Percentiles rank a stretch among this genome's conserved stretches.
Evolutionary conservation across 2,113 vertebrate genomes (phyloP).

Genomic region (Gymnobelideus leadbeateri): DNA sequence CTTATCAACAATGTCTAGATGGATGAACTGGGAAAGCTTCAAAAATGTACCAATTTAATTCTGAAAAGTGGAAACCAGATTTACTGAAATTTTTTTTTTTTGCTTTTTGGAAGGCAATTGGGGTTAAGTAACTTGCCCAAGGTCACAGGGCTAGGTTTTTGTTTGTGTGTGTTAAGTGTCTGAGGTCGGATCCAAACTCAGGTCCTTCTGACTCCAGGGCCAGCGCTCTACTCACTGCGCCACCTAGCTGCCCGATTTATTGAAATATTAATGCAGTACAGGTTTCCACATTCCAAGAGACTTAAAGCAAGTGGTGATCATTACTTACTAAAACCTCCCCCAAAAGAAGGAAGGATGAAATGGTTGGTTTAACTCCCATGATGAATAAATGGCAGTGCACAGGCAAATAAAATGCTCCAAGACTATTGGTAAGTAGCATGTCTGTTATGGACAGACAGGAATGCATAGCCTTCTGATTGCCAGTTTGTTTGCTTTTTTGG

Average conservation of each 20-base stretch:
- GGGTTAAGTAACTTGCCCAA: too few relatives aligned
- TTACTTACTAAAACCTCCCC: not conserved
- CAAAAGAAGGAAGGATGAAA: not conserved
- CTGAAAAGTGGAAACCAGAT: not conserved
- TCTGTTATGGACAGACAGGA: not conserved
- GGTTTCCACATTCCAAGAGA: not conserved
- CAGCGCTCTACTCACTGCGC: too few relatives aligned
- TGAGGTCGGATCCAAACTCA: too few relatives aligned
- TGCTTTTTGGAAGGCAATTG: too few relatives aligned
- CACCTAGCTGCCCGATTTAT: too few relatives aligned
- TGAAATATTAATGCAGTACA: not conserved
- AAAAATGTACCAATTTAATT: not conserved
- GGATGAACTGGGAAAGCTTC: not conserved
- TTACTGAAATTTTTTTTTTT: too few relatives aligned
- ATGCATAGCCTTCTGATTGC: not conserved
- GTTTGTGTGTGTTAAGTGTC: too few relatives aligned
- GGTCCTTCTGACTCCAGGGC: too few relatives aligned
- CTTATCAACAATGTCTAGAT: not conserved
- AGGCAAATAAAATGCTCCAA: not conserved
- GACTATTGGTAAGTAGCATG: not conserved
- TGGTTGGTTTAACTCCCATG: not conserved
- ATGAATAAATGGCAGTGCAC: not conserved
- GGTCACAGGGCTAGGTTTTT: too few relatives aligned
- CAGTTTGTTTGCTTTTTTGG: not conserved
- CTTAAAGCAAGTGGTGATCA: not conserved